Base-by-base conservation (phyloP, 2,113 vertebrate species). In the Corythornis cristatus region DNA sequence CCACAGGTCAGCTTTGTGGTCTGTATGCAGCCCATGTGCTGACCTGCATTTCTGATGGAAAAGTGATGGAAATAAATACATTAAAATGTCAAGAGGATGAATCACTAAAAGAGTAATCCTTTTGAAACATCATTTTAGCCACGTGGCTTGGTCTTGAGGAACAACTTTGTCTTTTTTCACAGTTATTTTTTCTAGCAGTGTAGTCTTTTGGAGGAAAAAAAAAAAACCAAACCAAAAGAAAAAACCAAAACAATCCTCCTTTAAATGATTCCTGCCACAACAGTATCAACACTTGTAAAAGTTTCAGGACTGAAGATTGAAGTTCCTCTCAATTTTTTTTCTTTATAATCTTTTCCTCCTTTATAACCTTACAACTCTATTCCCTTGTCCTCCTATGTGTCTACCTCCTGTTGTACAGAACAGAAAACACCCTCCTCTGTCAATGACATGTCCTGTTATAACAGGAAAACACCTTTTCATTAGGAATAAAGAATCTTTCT, bases 21-120 rank as follows among this genome's bases (percentile, higher is more conserved):
- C 9, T 6, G 2, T 35, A 5, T 21, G 4, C 21, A 58, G 0
- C 40, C 40, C 16, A 1, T 33, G 28, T 62, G 21, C 20, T 25
- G 31, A 35, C 31, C 18, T 51, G 20, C 48, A 29, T 81, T 86
- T 88, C 19, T 81, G 43, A 6, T 57, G 37, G 10, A 80, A 77
- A 62, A 26, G 14, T 67, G 31, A 31, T 66, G 15, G 56, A 74
- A 86, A 67, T 31, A 16, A 45, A 28, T 18, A 37, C 3, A 17
- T 51, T 12, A 62, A 67, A 67, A 64, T 23, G 72, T 86, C 5
- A 51, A 37, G 48, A 51, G 28, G 11, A 6, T 74, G 1, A 54
- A 22, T 28, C 13, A 42, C 5, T 20, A 12, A 53, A 14, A 53
- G 40, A 31, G 17, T 46, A n/a, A 31, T 22, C 4, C 26, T 61